phyloP scores from a whole-genome alignment of 2,888 invertebrate genomes.

The Cheilosia vulpina region DNA sequence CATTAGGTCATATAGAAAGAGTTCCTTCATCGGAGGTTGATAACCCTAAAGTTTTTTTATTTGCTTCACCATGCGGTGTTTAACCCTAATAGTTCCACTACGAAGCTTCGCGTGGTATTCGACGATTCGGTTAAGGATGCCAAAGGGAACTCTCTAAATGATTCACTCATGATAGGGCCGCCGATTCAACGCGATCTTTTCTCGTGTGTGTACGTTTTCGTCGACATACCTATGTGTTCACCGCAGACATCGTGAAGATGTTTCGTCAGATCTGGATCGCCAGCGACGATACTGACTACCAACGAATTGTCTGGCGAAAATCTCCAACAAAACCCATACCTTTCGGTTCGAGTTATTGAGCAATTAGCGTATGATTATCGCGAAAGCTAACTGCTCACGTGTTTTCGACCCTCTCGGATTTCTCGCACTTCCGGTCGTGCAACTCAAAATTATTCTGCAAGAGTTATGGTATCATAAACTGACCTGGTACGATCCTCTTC shows the following conservation, averaged over 20 bases:
- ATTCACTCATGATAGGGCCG: slow-evolving; percentile 59
- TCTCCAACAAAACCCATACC: slow-evolving; percentile 16
- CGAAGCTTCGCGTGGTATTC: slow-evolving; percentile 71
- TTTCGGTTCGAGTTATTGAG: slow-evolving; percentile 62
- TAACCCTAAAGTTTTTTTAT: too few relatives aligned
- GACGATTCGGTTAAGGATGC: slow-evolving; percentile 53
- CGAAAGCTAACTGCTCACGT: too few relatives aligned
- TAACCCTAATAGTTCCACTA: slow-evolving; percentile 37
- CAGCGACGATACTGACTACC: slow-evolving; percentile 47
- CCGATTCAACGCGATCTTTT: slow-evolving; percentile 58
- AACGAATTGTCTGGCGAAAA: slow-evolving; percentile 72
- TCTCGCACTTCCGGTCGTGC: too few relatives aligned
- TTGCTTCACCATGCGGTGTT: background rate
- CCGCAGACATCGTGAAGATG: slow-evolving; percentile 73
- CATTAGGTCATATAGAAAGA: slow-evolving; percentile 54
- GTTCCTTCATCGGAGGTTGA: too few relatives aligned
- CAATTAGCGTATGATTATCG: slow-evolving; percentile 52
- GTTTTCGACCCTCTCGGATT: too few relatives aligned
- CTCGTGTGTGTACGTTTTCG: slow-evolving; percentile 47
- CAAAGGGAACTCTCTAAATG: slow-evolving; percentile 58
- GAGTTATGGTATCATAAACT: too few relatives aligned
- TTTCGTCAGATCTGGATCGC: slow-evolving; percentile 65
- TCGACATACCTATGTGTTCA: slow-evolving; percentile 52
- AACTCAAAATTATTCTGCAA: too few relatives aligned
- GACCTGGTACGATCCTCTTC: too few relatives aligned